Percentiles rank a stretch among this genome's conserved stretches.
These are phyloP conservation scores for Thalassophryne amazonica DNA, from an alignment of 2,797 vertebrate species.

Conservation along the genomic window DNA sequence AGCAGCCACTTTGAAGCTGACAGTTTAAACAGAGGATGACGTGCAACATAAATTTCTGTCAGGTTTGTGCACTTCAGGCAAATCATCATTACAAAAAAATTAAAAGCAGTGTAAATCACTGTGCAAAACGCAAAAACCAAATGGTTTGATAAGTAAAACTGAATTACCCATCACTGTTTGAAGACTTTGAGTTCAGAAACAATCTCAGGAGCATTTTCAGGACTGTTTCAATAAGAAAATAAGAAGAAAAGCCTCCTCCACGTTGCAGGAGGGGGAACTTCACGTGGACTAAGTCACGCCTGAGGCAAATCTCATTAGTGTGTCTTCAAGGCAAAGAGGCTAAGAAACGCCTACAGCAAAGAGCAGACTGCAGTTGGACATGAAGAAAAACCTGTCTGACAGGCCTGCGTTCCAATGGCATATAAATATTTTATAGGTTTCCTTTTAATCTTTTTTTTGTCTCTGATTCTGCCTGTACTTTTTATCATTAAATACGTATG, in stretches of 20 bases:
- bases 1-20: neutral
- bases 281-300: slow-evolving; percentile 3
- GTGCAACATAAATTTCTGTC: slow-evolving; percentile 9
- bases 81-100: neutral
- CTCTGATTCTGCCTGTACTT: too few relatives aligned
- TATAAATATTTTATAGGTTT: too few relatives aligned
- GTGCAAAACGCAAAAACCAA: neutral
- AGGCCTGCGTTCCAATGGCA: too few relatives aligned
- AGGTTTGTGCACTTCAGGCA: slow-evolving; percentile 3
- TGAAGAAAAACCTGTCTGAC: too few relatives aligned
- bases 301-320: slow-evolving; percentile 17
- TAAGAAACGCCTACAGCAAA: neutral
- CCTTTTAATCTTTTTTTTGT: too few relatives aligned
- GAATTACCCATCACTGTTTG: slow-evolving; percentile 8
- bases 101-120: neutral
- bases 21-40: neutral
- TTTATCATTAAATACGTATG: too few relatives aligned
- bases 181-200: neutral
- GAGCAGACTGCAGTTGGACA: too few relatives aligned
- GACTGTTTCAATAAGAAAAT: too few relatives aligned
- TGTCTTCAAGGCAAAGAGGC: slow-evolving; percentile 10
- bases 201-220: slow-evolving; percentile 2
- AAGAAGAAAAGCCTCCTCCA: slow-evolving; percentile 5
- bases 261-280: neutral
- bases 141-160: neutral